Conservation (phyloP, 1,140 invertebrate species). For the Teleogryllus occipitalis region DNA sequence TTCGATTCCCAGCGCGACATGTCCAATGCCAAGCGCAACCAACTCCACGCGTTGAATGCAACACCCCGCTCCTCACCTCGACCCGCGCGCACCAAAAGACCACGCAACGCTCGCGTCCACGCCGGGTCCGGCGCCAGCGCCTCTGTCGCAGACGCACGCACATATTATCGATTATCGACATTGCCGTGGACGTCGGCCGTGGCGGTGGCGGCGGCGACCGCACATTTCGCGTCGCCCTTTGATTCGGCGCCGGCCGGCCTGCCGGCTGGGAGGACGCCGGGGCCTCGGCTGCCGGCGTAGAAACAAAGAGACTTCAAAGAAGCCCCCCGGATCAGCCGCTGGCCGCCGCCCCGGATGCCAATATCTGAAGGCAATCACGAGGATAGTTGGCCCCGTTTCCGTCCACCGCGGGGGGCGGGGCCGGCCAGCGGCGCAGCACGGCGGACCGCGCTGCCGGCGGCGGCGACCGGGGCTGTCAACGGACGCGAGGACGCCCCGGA, state of each 20-base stretch:
- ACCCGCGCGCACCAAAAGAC: no score
- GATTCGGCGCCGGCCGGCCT: neutral
- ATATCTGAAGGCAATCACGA: conserved; percentile 4
- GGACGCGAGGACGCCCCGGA: neutral
- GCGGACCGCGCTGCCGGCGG: no score
- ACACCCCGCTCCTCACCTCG: no score
- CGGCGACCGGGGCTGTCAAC: neutral
- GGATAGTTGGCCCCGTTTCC: neutral
- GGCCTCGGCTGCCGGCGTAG: no score
- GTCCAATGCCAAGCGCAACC: no score
- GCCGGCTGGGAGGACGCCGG: neutral
- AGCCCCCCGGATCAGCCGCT: neutral
- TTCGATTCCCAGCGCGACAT: no score
- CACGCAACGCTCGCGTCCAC: neutral
- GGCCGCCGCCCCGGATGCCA: neutral
- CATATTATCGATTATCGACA: neutral
- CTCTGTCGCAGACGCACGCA: neutral
- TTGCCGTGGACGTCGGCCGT: no score
- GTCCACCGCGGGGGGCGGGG: no score
- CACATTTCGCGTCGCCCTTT: neutral
- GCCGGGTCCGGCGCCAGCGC: neutral
- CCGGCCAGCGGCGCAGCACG: neutral
- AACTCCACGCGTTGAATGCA: no score
- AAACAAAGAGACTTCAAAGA: conserved; percentile 5
- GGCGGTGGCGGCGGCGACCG: no score